Conservation (phyloP, 1,140 invertebrate species). For the Brachionus angularis region DNA sequence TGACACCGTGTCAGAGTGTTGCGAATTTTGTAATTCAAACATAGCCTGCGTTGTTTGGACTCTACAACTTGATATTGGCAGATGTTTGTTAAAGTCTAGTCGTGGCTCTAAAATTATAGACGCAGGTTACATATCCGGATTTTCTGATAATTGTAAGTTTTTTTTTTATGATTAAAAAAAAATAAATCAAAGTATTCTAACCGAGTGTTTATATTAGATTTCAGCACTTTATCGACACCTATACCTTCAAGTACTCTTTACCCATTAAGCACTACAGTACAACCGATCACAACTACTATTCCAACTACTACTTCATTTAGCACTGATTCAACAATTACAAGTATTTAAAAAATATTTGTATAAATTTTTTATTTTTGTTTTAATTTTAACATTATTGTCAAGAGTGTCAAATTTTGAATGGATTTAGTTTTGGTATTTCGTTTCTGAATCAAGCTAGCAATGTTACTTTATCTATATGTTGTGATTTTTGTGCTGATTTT, state of each 20-base stretch:
- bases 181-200: too few relatives aligned
- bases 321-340: neutral
- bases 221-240: slow-evolving; percentile 1
- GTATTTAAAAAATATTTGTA: neutral
- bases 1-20: slow-evolving; percentile 21
- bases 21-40: slow-evolving; percentile 44
- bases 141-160: slow-evolving; percentile 25
- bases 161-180: too few relatives aligned
- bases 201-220: neutral
- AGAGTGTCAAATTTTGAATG: slow-evolving; percentile 18
- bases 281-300: neutral
- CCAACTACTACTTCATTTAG: neutral
- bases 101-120: neutral
- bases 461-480: slow-evolving; percentile 38
- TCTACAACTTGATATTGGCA: slow-evolving; percentile 24
- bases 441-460: slow-evolving; percentile 27
- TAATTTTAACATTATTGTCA: too few relatives aligned
- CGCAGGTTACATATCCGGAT: slow-evolving; percentile 9
- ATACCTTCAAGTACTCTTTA: neutral
- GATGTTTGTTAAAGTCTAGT: slow-evolving; percentile 13
- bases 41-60: slow-evolving; percentile 27
- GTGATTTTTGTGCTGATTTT: slow-evolving; percentile 40
- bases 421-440: neutral
- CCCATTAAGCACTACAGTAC: too few relatives aligned
- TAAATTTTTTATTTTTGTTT: neutral